These are phyloP conservation scores for Cavia porcellus DNA, from an alignment of 2,113 vertebrate genomes.

Conservation along the genomic window DNA sequence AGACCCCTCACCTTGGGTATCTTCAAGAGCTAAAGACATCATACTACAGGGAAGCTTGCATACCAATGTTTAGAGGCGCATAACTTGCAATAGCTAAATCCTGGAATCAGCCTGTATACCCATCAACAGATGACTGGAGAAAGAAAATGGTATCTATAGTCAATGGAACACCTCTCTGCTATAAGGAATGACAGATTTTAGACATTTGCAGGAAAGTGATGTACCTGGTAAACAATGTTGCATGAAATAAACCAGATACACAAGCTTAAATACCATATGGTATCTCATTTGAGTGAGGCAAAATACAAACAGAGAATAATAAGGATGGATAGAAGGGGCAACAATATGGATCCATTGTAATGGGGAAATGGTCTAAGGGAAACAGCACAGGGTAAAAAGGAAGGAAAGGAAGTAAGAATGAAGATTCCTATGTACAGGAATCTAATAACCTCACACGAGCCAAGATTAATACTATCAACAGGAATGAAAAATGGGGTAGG, in stretches of 20 bases:
- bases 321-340: not conserved
- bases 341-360: not conserved
- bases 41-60: not conserved
- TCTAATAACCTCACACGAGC: not conserved
- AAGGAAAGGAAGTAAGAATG: not conserved
- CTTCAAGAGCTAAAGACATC: not conserved
- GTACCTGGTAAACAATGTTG: not conserved
- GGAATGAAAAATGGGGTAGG: not conserved
- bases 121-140: not conserved
- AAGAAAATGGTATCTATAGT: not conserved
- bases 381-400: not conserved
- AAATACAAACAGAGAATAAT: not conserved
- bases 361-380: not conserved
- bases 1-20: not conserved
- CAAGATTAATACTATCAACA: not conserved
- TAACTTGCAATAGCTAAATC: not conserved
- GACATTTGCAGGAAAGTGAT: not conserved
- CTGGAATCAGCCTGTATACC: not conserved
- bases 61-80: not conserved
- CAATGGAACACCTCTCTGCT: not conserved
- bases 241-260: not conserved
- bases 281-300: not conserved
- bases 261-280: not conserved
- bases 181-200: not conserved
- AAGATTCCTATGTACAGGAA: not conserved